Evolutionary conservation across 1,140 invertebrate species (phyloP).

Genomic region (Drosophila pachea): DNA sequence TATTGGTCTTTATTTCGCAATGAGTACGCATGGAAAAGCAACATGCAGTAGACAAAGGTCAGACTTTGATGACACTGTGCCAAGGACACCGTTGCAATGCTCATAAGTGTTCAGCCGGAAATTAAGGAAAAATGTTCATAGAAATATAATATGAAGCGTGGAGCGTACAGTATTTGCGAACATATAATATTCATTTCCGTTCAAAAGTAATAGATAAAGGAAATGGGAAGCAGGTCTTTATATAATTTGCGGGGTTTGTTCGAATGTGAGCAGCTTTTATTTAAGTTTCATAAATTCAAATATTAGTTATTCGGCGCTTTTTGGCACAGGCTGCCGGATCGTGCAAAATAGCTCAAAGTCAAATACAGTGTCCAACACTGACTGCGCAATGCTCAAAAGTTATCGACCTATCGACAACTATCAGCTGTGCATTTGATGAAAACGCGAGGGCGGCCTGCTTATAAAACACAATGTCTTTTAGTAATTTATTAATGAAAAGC

Average conservation of each 20-base stretch:
- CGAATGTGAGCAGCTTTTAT: background rate
- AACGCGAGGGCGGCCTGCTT: slow-evolving; percentile 42
- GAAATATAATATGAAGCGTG: background rate
- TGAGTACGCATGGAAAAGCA: too few species aligned
- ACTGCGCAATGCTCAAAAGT: too few species aligned
- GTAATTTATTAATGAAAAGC: slow-evolving; percentile 74
- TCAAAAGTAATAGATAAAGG: too few species aligned
- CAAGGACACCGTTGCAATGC: background rate
- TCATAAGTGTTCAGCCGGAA: background rate
- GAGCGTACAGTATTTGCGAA: too few species aligned
- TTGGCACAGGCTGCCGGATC: slow-evolving; percentile 5
- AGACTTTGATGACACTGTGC: background rate
- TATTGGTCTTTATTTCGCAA: background rate
- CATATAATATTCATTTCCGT: too few species aligned
- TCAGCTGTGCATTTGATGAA: slow-evolving; percentile 34
- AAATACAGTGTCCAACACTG: slow-evolving; percentile 13
- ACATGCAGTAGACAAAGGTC: too few species aligned
- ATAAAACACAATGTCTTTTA: slow-evolving; percentile 73
- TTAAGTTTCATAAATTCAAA: background rate
- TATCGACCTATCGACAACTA: background rate
- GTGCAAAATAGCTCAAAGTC: background rate
- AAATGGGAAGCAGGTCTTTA: too few species aligned
- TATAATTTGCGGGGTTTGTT: too few species aligned
- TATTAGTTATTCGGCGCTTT: background rate
- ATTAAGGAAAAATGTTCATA: background rate